Percentiles rank a stretch among this genome's conserved stretches.
Evolutionary conservation across 2,797 vertebrate genomes (phyloP).

Genomic region (Zonotrichia albicollis): DNA sequence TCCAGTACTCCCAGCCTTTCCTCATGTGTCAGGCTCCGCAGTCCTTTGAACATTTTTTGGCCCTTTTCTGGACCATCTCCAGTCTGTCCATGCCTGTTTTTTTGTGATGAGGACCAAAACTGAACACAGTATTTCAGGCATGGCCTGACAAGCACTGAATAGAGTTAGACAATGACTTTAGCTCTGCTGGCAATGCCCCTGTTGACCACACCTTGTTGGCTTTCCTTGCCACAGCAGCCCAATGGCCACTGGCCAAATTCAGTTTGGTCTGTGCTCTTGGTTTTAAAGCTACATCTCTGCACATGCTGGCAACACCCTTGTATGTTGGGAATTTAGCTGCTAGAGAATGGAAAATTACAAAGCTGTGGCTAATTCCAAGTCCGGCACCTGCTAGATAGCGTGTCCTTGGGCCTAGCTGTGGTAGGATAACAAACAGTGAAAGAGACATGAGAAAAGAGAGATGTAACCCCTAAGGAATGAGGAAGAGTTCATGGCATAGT

Average conservation of each 20-base stretch:
- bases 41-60: not conserved
- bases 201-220: rapidly evolving
- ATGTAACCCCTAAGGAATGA: no score
- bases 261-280: not conserved
- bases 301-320: rapidly evolving
- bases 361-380: no score
- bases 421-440: no score
- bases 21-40: rapidly evolving
- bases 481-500: no score
- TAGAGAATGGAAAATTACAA: no score
- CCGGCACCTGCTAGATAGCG: no score
- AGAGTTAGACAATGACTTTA: not conserved
- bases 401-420: no score
- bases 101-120: not conserved
- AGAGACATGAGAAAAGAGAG: no score
- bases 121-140: not conserved
- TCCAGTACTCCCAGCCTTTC: not conserved
- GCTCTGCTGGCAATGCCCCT: not conserved
- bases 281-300: not conserved
- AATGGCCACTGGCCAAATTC: not conserved
- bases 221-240: not conserved
- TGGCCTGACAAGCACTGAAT: not conserved
- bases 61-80: not conserved
- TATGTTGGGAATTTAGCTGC: no score
- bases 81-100: not conserved